These are phyloP conservation scores for Matsumyia berberina DNA, from an alignment of 2,888 invertebrate species.

Conservation along the genomic window DNA sequence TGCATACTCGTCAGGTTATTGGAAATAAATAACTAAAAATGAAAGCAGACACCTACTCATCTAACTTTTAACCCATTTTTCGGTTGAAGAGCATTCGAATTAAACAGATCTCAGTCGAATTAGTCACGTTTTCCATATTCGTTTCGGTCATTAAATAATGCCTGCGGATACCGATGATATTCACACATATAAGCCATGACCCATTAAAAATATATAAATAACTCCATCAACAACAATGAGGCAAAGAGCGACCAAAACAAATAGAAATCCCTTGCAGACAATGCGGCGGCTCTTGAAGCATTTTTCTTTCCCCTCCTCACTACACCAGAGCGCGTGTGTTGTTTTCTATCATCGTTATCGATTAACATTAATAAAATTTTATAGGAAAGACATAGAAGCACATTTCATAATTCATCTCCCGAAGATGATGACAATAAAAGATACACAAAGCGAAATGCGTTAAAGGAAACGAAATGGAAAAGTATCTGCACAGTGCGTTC, in stretches of 20 bases:
- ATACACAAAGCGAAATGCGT: background rate
- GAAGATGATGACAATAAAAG: slow-evolving; percentile 21
- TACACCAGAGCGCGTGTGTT: background rate
- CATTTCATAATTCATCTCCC: slow-evolving; percentile 56
- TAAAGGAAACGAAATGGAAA: slow-evolving; percentile 40
- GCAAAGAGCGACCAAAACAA: slow-evolving; percentile 16
- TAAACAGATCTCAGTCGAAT: slow-evolving; percentile 30
- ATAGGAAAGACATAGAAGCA: slow-evolving; percentile 25
- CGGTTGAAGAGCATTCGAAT: background rate
- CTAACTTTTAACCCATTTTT: slow-evolving; percentile 3
- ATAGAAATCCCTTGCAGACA: slow-evolving; percentile 41
- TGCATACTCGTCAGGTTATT: too few relatives aligned
- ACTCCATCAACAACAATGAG: slow-evolving; percentile 1
- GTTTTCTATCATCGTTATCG: slow-evolving; percentile 33
- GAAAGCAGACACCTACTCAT: too few relatives aligned
- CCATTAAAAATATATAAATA: background rate
- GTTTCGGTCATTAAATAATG: slow-evolving; percentile 42
- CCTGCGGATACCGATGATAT: slow-evolving; percentile 32
- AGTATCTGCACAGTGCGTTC: slow-evolving; percentile 49
- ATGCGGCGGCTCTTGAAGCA: slow-evolving; percentile 19
- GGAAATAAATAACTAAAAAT: too few relatives aligned
- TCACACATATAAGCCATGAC: slow-evolving; percentile 54
- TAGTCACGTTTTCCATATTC: slow-evolving; percentile 53
- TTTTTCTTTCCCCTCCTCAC: background rate
- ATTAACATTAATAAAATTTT: slow-evolving; percentile 45